Evolutionary conservation across 1,140 invertebrate species (phyloP).

Genomic region (Heliconius nattereri): DNA sequence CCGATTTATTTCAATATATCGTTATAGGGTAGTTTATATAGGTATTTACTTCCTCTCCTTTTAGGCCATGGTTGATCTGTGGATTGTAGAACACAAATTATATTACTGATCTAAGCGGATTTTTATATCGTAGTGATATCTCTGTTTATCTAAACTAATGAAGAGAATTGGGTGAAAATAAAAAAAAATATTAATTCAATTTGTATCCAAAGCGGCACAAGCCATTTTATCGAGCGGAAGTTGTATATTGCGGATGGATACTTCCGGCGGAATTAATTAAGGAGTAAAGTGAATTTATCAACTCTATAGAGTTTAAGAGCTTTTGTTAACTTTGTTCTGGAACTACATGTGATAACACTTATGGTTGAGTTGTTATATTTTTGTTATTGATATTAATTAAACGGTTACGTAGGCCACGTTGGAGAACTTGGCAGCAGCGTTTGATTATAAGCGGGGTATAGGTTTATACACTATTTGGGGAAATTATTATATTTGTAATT

Average conservation of each 20-base stretch:
- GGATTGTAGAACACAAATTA: too few relatives aligned
- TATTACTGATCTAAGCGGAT: too few relatives aligned
- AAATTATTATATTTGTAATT: too few relatives aligned
- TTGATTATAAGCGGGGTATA: too few relatives aligned
- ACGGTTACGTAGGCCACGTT: too few relatives aligned
- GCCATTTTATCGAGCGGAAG: conserved; percentile 42
- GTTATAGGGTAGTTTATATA: too few relatives aligned
- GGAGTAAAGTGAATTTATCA: conserved; percentile 38
- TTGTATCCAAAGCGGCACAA: conserved; percentile 4
- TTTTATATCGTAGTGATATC: not conserved
- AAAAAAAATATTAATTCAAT: not conserved
- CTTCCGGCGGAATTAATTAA: conserved; percentile 44
- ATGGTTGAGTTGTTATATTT: not conserved
- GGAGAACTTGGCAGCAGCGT: too few relatives aligned
- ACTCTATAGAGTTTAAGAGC: conserved; percentile 7
- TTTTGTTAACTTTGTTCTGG: conserved; percentile 27
- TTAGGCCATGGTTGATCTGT: too few relatives aligned
- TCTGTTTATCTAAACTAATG: not conserved
- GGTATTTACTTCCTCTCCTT: too few relatives aligned
- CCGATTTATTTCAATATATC: too few relatives aligned
- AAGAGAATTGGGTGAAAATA: not conserved
- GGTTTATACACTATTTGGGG: too few relatives aligned
- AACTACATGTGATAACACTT: conserved; percentile 3
- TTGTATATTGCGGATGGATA: conserved; percentile 46
- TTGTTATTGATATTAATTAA: not conserved